phyloP scores from a whole-genome alignment of 2,797 vertebrate species.

The Trichosurus vulpecula region DNA sequence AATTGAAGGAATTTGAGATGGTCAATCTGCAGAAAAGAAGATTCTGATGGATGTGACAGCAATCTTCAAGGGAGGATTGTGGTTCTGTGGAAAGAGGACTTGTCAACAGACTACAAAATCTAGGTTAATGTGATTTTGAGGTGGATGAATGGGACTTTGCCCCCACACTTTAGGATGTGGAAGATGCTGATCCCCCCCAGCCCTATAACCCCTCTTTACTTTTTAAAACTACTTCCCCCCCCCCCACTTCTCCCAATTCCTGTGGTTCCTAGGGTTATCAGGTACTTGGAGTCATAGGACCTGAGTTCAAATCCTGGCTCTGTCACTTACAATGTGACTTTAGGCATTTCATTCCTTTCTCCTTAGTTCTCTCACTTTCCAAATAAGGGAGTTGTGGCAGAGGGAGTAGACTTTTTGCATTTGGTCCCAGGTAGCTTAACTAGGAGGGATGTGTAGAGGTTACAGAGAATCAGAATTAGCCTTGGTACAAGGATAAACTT shows the following conservation, averaged over 20 bases:
- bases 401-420: neutral
- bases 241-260: neutral
- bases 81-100: neutral
- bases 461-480: neutral
- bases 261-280: neutral
- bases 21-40: neutral
- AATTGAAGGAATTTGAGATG: neutral
- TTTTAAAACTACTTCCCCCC: neutral
- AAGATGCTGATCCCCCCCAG: neutral
- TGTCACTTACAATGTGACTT: neutral
- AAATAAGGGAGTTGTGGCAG: neutral
- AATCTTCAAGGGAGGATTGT: neutral
- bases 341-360: neutral
- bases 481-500: neutral
- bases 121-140: neutral
- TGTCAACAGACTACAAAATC: neutral
- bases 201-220: neutral
- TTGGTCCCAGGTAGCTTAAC: neutral
- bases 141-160: neutral
- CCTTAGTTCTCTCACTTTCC: neutral
- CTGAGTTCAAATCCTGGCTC: neutral
- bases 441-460: neutral
- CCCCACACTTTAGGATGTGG: neutral
- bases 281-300: neutral
- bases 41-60: neutral